Evolutionary conservation across 2,113 vertebrate genomes (phyloP), one percentile per base, ranked within the genome.

Genomic region (Cavia porcellus): DNA sequence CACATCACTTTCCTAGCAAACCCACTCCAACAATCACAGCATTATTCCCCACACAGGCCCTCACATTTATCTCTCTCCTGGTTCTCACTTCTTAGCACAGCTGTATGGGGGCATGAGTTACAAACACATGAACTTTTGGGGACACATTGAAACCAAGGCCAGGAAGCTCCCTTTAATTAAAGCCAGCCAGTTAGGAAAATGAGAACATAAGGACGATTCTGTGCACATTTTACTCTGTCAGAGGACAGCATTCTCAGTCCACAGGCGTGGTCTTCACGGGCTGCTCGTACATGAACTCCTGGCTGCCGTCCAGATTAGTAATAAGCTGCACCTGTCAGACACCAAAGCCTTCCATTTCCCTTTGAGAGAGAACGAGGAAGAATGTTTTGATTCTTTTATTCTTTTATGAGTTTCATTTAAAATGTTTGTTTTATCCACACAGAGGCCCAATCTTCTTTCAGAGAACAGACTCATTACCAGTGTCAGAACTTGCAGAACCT

Each of bases 291-390:
- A 52, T 62, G 90, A 97, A 68, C 85, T 57, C 94, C 92, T 96
- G 96, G 64, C 92, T 85, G 30, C 5, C 80, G 2, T 84, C 89
- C 97, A 86, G 70, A 45, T 96, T 95, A 97, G 55, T 98, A 94
- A 94, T 96, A 97, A 97, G 38, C 68, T 95, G 89, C 97, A 97
- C 96, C 94, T 98, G 93, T 90, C 96, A 93, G 94, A 98, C 77
- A 95, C 91, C 97, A 95, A 97, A 57, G 62, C 77, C 82, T 4
- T 0, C 75, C 95, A 61, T 52, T 87, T 90, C 89, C 90, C 57
- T 50, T 77, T 92, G 2, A 62, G 93, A 94, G 30, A 91, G 14
- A 81, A 90, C 64, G 93, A 97, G 86, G 19, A 96, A 96, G 35
- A 64, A 86, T 25, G 64, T 85, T 97, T 98, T 95, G 64, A 84